Evolutionary conservation across 2,797 vertebrate species (phyloP), one percentile per base, ranked within the genome.

Genomic region (Pogonophryne albipinna): DNA sequence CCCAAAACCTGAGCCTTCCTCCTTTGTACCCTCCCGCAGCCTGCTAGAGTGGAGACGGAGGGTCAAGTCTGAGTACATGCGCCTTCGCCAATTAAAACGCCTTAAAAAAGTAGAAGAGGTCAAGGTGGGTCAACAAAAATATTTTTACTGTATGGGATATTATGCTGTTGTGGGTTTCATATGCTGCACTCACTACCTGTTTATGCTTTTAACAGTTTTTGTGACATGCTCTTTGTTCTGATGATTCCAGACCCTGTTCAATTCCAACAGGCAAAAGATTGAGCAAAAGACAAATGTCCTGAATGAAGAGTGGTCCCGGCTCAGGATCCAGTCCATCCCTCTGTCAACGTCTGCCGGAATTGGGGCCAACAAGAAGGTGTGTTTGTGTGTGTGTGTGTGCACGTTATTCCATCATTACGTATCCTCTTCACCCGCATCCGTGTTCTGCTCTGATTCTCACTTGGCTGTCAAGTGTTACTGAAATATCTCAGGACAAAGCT

Each of bases 11-110:
- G 85, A 62, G 53, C 68, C 77, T 15, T 49, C 80, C 59, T 63
- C 85, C 47, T 94, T 94, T 1, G 92, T 93, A 65, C 94, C 82
- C 31, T 91, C 96, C 9, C 95, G 95, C 63, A 92, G 91, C 84
- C 85, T 95, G 74, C 94, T 96, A 38, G 97, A 98, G 77, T 99
- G 98, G 98, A 98, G 97, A 78, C 96, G 96, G 79, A 97, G 98
- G 89, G 97, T 99, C 79, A 98, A 97, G 85, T 98, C 97, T 0
- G 98, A 99, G 84, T 99, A 99, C 10, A 99, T 99, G 97, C 95
- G 97, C 8, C 97, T 99, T 16, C 95, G 97, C 76, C 98, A 99
- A 73, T 93, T 98, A 67, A 98, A 98, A 83, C 96, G 97, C 78
- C 96, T 99, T 80, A 97, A 97, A 87, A 97, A 98, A 6, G 97